Percentiles rank a stretch among this genome's conserved stretches.
phyloP scores from a whole-genome alignment of 2,888 invertebrate species.

The Baccha elongata region DNA sequence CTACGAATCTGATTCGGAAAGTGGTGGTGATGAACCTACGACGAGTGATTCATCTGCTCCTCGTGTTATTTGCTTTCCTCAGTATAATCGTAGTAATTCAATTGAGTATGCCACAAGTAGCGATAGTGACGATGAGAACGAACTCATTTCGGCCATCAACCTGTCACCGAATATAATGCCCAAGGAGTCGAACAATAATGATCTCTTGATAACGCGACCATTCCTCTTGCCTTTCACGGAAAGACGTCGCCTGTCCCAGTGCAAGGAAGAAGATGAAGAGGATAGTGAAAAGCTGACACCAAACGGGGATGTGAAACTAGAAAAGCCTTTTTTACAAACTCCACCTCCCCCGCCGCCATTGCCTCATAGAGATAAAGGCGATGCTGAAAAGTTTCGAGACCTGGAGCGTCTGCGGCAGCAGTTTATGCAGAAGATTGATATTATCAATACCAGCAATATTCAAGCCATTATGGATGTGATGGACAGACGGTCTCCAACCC shows the following conservation, averaged over 20 bases:
- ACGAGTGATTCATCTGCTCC: constrained; percentile 54
- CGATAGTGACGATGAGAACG: constrained; percentile 76
- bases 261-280: constrained; percentile 92
- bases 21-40: constrained; percentile 75
- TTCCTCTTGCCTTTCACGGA: constrained; percentile 84
- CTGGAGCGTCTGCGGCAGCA: constrained; percentile 79
- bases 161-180: constrained; percentile 75
- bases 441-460: constrained; percentile 80
- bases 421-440: constrained; percentile 81
- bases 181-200: constrained; percentile 75
- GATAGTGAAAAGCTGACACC: constrained; percentile 82
- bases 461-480: constrained; percentile 75
- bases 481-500: constrained; percentile 73
- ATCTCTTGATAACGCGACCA: constrained; percentile 78
- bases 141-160: constrained; percentile 74
- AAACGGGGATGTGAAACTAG: constrained; percentile 43
- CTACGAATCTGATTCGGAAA: constrained; percentile 80
- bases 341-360: constrained; percentile 79
- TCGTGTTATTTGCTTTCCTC: constrained; percentile 74
- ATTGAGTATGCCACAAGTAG: constrained; percentile 79
- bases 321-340: constrained; percentile 48
- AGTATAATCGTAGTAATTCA: constrained; percentile 71
- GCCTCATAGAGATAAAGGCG: constrained; percentile 77
- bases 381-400: constrained; percentile 80
- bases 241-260: constrained; percentile 89